These are phyloP conservation scores for Oikopleura albicans DNA, from an alignment of 23 tunicate genomes.

Conservation along the genomic window DNA sequence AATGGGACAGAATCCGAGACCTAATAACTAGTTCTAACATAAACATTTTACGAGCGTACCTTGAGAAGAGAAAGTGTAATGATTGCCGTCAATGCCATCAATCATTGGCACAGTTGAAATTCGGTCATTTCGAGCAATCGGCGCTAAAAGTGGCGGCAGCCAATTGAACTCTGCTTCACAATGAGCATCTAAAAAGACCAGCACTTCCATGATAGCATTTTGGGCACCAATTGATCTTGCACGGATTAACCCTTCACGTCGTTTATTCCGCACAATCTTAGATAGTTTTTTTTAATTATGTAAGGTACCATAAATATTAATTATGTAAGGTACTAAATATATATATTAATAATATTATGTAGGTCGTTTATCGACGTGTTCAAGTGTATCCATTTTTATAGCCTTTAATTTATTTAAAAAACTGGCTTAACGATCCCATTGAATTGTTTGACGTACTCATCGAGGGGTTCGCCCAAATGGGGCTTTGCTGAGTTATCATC, in stretches of 20 bases:
- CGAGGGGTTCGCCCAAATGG: slow-evolving; percentile 38
- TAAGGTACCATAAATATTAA: too few species aligned
- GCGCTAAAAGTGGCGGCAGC: slow-evolving; percentile 73
- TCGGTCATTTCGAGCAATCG: slow-evolving; percentile 64
- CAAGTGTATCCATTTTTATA: too few species aligned
- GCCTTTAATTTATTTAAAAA: too few species aligned
- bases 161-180: slow-evolving; percentile 90
- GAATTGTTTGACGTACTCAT: slow-evolving; percentile 48
- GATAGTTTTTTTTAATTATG: too few species aligned
- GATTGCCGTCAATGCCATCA: slow-evolving; percentile 61
- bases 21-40: too few species aligned
- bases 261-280: slow-evolving; percentile 54
- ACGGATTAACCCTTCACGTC: slow-evolving; percentile 73
- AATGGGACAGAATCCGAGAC: too few species aligned
- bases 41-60: too few species aligned
- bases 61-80: slow-evolving; percentile 70
- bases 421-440: too few species aligned
- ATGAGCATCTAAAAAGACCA: slow-evolving; percentile 83
- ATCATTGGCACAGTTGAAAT: slow-evolving; percentile 18
- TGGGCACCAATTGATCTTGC: slow-evolving; percentile 86
- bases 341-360: too few species aligned
- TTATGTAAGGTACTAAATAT: too few species aligned
- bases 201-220: slow-evolving; percentile 19
- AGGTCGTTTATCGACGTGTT: slow-evolving; percentile 41
- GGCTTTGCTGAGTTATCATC: slow-evolving; percentile 69